Conservation (phyloP, 2,888 invertebrate species). For the Harpalus rubripes region DNA sequence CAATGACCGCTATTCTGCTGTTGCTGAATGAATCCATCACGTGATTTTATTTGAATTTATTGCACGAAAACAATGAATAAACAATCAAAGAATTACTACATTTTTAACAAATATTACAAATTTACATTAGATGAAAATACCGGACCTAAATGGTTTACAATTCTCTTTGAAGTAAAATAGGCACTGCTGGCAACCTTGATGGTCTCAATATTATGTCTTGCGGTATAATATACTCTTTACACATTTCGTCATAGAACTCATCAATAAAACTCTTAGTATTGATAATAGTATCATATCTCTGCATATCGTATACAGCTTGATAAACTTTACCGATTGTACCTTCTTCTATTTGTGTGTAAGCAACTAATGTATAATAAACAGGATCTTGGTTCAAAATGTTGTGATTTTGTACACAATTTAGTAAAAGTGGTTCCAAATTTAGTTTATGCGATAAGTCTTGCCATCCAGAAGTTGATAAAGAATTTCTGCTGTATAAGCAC, state of each 20-base stretch:
- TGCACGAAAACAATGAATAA: no score
- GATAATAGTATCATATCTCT: conserved; percentile 66
- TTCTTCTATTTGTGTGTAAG: conserved; percentile 67
- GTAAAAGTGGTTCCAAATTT: conserved; percentile 63
- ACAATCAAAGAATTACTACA: no score
- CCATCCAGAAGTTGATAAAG: conserved; percentile 65
- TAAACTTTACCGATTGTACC: conserved; percentile 67
- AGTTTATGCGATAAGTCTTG: conserved; percentile 65
- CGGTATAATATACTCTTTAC: conserved; percentile 11
- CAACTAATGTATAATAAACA: conserved; percentile 61
- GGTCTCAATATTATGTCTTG: conserved; percentile 39
- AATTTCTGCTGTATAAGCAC: conserved; percentile 63
- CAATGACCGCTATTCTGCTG: no score
- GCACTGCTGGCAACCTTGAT: background rate
- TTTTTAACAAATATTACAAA: no score
- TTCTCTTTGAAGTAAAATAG: conserved; percentile 45
- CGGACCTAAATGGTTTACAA: background rate
- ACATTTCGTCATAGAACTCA: conserved; percentile 47
- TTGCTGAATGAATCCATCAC: no score
- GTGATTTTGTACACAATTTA: conserved; percentile 56
- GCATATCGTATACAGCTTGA: conserved; percentile 61
- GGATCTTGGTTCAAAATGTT: conserved; percentile 68
- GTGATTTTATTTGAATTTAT: no score
- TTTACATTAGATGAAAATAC: no score
- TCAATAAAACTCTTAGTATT: conserved; percentile 51